Evolutionary conservation across 2,797 vertebrate species (phyloP), one percentile per base, ranked within the genome.

Genomic region (Lagocephalus sceleratus): DNA sequence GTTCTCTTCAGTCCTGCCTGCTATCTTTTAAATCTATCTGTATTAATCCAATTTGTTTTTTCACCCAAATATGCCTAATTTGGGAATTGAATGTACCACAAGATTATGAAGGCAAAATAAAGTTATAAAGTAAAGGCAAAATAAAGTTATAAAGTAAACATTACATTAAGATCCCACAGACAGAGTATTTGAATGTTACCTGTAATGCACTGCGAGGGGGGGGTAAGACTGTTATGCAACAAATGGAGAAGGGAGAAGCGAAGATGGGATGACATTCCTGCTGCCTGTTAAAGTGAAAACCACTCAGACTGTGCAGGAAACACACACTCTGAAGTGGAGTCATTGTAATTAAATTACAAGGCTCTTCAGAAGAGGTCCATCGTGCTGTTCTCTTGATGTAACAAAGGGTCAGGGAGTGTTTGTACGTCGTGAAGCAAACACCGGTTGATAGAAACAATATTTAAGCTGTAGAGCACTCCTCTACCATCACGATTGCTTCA

Each of bases 181-280:
- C 22, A 15, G 39, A 40, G 39, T 15, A 40, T 40, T 3, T 1
- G 14, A n/a, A 40, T 44, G 9, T 16, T 20, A 22, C 48, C 20
- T 40, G 53, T 6, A 22, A 53, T 54, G 51, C 61, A 60, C 44
- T 54, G 54, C 66, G 64, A 63, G 62, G 46, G 43, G 53, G 59
- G 50, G 45, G 60, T 45, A 59, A 53, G 63, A 56, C 22, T 20
- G 59, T 85, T 85, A 81, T 72, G 66, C 55, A 83, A 81, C 40
- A 63, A 56, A 48, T 60, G 42, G 25, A 61, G 51, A 66, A 66
- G 60, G 63, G 59, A 61, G 51, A 66, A 66, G 60, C 61, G 59
- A 85, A 73, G 78, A 83, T 57, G 35, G 64, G 54, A n/a, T 48
- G 51, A 58, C 76, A 86, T 84, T 84, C 76, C 69, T 81, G 54